Conservation (phyloP, 2,888 invertebrate species). For the Carterocephalus palaemon region DNA sequence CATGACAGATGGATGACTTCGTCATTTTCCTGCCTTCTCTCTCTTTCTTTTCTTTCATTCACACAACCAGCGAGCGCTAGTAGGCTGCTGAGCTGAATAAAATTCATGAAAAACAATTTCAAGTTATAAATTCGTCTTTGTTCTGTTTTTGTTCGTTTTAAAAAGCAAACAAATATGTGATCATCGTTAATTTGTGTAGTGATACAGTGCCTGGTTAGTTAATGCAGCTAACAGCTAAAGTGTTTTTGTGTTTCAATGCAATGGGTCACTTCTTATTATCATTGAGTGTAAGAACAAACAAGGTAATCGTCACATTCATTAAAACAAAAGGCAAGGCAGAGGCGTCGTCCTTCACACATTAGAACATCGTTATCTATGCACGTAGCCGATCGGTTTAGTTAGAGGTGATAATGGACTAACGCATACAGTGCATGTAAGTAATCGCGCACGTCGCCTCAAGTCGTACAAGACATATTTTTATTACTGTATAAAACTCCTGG, state of each 20-base stretch:
- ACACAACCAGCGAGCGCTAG: no score
- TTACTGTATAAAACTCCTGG: slow-evolving; percentile 51
- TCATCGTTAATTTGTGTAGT: no score
- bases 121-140: no score
- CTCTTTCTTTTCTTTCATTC: no score
- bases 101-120: no score
- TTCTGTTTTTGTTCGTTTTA: no score
- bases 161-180: no score
- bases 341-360: slow-evolving; percentile 72
- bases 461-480: slow-evolving; percentile 31
- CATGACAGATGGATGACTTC: no score
- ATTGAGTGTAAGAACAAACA: slow-evolving; percentile 44
- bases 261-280: slow-evolving; percentile 19
- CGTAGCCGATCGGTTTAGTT: slow-evolving; percentile 61
- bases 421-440: slow-evolving; percentile 70
- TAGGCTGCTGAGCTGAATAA: no score
- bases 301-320: slow-evolving; percentile 65
- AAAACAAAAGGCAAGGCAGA: slow-evolving; percentile 61
- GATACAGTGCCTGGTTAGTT: no score
- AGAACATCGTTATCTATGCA: slow-evolving; percentile 70
- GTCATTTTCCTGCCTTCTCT: no score
- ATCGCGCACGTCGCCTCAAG: slow-evolving; percentile 42
- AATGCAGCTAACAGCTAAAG: neutral
- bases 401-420: slow-evolving; percentile 72
- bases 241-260: slow-evolving; percentile 11